Percentiles rank a stretch among this genome's conserved stretches.
phyloP scores from a whole-genome alignment of 92 coral and sea anemone genomes.

The Umimayanthus kanabou region DNA sequence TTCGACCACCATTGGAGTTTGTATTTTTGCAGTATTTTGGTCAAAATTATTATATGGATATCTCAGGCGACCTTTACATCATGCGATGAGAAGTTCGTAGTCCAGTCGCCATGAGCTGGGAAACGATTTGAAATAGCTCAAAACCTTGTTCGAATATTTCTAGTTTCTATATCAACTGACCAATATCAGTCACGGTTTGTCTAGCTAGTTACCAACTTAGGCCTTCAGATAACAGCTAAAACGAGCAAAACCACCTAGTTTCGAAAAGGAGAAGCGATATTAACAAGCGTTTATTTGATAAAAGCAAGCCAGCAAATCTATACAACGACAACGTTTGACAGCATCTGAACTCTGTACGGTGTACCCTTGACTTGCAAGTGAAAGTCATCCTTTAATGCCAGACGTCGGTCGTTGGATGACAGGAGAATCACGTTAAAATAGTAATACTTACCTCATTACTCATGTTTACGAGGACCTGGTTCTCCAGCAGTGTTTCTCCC shows the following conservation, averaged over 20 bases:
- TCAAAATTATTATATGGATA: no score
- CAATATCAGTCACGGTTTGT: background rate
- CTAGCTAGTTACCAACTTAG: background rate
- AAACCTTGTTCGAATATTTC: background rate
- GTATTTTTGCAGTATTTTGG: background rate
- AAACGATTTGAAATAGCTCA: no score
- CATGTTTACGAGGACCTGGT: background rate
- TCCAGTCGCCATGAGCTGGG: background rate
- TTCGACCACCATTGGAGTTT: background rate
- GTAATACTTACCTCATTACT: background rate
- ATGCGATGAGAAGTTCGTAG: background rate
- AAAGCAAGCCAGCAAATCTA: no score
- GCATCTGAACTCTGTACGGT: background rate
- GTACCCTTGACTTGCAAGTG: background rate
- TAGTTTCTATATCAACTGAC: background rate
- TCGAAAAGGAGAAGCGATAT: background rate
- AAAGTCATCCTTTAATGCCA: background rate
- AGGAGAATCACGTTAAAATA: background rate
- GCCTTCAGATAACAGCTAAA: background rate
- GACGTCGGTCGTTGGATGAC: background rate
- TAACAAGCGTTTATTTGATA: no score
- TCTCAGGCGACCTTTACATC: background rate
- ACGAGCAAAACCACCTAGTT: background rate
- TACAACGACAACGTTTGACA: background rate
- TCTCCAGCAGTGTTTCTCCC: background rate